Conservation (phyloP, 2,888 invertebrate genomes). For the Dascillus cervinus region DNA sequence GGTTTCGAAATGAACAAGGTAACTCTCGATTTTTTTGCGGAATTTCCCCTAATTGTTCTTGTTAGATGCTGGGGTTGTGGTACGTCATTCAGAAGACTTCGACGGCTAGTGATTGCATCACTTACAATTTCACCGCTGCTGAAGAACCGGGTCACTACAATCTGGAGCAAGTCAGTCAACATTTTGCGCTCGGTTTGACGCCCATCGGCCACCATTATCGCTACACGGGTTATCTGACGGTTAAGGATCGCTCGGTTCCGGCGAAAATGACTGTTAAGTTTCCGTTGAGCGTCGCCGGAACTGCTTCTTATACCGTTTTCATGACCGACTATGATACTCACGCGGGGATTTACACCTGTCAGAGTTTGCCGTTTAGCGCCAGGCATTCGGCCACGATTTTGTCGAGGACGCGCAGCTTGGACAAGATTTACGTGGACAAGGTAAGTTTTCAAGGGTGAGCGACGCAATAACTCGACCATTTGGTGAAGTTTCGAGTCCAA, state of each 20-base stretch:
- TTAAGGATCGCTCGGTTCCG: constrained; percentile 56
- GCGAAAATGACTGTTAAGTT: constrained; percentile 70
- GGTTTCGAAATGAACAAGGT: constrained; percentile 71
- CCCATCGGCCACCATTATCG: constrained; percentile 72
- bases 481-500: too few relatives aligned
- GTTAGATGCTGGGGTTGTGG: constrained; percentile 72
- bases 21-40: constrained; percentile 27
- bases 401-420: constrained; percentile 65
- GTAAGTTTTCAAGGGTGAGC: constrained; percentile 43
- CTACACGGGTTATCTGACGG: constrained; percentile 63
- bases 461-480: too few relatives aligned
- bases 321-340: constrained; percentile 67
- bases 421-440: constrained; percentile 62
- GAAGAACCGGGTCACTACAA: constrained; percentile 62
- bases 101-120: constrained; percentile 70
- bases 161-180: constrained; percentile 66
- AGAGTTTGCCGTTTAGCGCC: constrained; percentile 66
- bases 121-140: constrained; percentile 67
- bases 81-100: constrained; percentile 77
- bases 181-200: constrained; percentile 59
- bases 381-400: constrained; percentile 73
- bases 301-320: constrained; percentile 65
- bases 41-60: constrained; percentile 9
- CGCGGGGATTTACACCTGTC: constrained; percentile 73
- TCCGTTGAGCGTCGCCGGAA: constrained; percentile 68